A percentile compares a stretch with the other conserved stretches of the same genome.
Conservation (phyloP, 1,140 invertebrate species). For the Idris sp. region DNA sequence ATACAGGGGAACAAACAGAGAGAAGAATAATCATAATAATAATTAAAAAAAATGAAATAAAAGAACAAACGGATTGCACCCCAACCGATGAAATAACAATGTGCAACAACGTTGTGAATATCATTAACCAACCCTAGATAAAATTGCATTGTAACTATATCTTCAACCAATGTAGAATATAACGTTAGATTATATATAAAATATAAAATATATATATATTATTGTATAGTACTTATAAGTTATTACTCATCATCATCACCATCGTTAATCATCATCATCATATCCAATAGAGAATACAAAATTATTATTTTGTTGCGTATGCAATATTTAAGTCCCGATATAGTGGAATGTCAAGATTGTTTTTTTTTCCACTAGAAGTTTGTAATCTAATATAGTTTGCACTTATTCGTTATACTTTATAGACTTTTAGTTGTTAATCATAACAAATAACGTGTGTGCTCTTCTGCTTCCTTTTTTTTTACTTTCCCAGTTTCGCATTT, state of each 20-base stretch:
- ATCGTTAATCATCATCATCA: constrained; percentile 47
- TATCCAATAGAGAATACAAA: constrained; percentile 66
- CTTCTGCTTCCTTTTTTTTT: constrained; percentile 58
- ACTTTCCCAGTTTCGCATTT: neutral
- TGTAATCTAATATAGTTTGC: constrained; percentile 67
- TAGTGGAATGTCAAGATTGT: constrained; percentile 78
- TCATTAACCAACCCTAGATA: constrained; percentile 73
- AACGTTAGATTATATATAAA: constrained; percentile 75
- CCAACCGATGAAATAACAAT: constrained; percentile 77
- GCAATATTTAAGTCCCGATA: constrained; percentile 77
- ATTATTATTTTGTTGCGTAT: constrained; percentile 71
- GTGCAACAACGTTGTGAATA: constrained; percentile 73
- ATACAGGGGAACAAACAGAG: too few relatives aligned
- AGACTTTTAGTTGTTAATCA: constrained; percentile 72
- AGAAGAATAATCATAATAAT: too few relatives aligned
- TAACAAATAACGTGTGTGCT: constrained; percentile 69
- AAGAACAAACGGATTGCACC: constrained; percentile 75
- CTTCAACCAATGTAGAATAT: constrained; percentile 72
- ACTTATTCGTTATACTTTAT: constrained; percentile 69
- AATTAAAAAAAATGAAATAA: constrained; percentile 70
- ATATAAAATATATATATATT: constrained; percentile 75
- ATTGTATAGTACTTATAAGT: constrained; percentile 75
- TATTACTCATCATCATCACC: constrained; percentile 60
- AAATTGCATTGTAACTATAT: constrained; percentile 73
- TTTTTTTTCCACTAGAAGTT: constrained; percentile 75